phyloP scores from a whole-genome alignment of 2,888 invertebrate species.

The Liodrosophila aerea region DNA sequence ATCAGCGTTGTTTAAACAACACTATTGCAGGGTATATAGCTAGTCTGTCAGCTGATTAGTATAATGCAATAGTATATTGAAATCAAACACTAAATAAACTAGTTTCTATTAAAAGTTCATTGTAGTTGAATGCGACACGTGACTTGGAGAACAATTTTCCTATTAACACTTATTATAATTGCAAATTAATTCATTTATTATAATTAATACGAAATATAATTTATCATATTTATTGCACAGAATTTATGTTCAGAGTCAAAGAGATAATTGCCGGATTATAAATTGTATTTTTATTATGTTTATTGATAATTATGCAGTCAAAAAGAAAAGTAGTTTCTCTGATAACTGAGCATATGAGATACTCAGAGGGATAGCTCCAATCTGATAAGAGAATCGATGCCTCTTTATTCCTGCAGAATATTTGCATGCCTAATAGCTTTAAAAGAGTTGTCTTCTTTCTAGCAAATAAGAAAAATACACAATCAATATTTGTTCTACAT shows the following conservation, averaged over 20 bases:
- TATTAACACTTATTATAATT: not conserved
- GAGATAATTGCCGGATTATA: too few relatives aligned
- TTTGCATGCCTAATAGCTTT: too few relatives aligned
- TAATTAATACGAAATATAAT: not conserved
- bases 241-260: not conserved
- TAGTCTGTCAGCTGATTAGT: not conserved
- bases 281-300: too few relatives aligned
- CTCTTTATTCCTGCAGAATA: too few relatives aligned
- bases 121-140: not conserved
- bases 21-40: too few relatives aligned
- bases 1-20: too few relatives aligned
- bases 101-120: not conserved
- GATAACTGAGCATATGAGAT: too few relatives aligned
- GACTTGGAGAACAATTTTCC: not conserved
- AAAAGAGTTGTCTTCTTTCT: too few relatives aligned
- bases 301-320: too few relatives aligned
- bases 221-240: not conserved
- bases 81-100: not conserved
- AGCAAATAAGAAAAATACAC: not conserved
- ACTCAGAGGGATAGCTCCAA: too few relatives aligned
- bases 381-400: too few relatives aligned
- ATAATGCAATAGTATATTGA: not conserved
- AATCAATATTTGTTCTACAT: constrained; percentile 1
- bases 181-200: not conserved
- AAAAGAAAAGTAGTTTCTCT: too few relatives aligned